These are phyloP conservation scores for Glaucomys volans DNA, from an alignment of 2,113 vertebrate species.

Conservation along the genomic window DNA sequence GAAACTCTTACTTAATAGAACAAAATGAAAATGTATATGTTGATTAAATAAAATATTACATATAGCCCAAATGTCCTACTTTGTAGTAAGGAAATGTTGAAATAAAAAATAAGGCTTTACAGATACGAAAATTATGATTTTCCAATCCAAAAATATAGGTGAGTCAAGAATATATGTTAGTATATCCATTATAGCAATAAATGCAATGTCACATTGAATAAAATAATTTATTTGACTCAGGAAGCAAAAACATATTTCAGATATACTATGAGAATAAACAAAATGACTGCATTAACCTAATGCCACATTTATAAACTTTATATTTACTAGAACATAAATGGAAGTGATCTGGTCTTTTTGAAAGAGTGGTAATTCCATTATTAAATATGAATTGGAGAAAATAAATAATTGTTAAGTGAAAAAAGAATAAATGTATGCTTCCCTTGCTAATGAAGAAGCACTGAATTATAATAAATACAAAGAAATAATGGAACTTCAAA, in stretches of 20 bases:
- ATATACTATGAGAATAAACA: not conserved
- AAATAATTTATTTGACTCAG: not conserved
- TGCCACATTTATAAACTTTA: not conserved
- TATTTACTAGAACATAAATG: not conserved
- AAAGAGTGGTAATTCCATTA: not conserved
- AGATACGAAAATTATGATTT: conserved; percentile 9
- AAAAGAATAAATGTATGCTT: not conserved
- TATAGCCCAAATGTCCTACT: not conserved
- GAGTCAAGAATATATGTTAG: not conserved
- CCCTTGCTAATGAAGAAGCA: not conserved
- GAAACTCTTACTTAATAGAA: not conserved
- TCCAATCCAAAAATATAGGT: not conserved
- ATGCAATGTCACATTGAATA: not conserved
- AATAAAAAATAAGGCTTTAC: conserved; percentile 20
- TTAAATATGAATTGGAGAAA: conserved; percentile 4
- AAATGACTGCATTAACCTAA: not conserved
- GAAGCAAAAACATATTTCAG: not conserved
- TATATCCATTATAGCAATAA: not conserved
- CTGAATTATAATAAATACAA: not conserved
- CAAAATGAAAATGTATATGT: conserved; percentile 22
- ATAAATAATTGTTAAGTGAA: conserved; percentile 1
- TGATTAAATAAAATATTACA: not conserved
- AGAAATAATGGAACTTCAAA: not conserved
- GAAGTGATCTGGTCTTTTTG: not conserved
- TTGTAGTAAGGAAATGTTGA: not conserved